Conservation (phyloP, 2,797 vertebrate species). For the Sebastes iracundus region DNA sequence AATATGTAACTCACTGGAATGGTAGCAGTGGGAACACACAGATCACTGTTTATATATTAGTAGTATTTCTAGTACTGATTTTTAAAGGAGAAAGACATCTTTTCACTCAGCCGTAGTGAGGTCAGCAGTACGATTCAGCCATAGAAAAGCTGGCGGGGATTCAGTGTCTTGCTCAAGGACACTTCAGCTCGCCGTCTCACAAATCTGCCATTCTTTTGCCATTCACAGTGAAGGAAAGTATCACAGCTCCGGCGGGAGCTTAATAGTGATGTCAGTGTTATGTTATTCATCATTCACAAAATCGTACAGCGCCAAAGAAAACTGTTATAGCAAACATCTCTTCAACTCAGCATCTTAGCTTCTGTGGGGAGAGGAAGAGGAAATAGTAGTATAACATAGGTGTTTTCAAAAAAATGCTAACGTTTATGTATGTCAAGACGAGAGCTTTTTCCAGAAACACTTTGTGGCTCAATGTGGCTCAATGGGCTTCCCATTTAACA, state of each 20-base stretch:
- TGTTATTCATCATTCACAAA: constrained; percentile 38
- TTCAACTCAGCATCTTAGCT: not conserved
- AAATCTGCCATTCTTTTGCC: constrained; percentile 15
- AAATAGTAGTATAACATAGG: not conserved
- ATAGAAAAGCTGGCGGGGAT: not conserved
- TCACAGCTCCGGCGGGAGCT: constrained; percentile 18
- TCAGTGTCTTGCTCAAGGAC: constrained; percentile 39
- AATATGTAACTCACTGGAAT: not conserved
- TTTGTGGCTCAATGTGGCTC: constrained; percentile 8
- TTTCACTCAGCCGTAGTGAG: constrained; percentile 1
- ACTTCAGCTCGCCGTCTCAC: constrained; percentile 1
- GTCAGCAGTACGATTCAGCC: not conserved
- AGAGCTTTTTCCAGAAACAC: constrained; percentile 4
- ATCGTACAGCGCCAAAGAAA: constrained; percentile 21
- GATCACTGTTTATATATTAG: not conserved
- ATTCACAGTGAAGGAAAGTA: constrained; percentile 29
- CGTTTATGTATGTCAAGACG: not conserved
- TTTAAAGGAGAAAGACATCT: not conserved
- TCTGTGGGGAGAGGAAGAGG: not conserved
- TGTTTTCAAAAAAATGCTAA: not conserved
- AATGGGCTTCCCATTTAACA: constrained; percentile 18
- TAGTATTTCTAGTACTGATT: not conserved
- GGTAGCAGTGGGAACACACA: not conserved
- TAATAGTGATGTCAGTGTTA: constrained; percentile 23
- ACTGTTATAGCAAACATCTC: constrained; percentile 23